Evolutionary conservation across 2,888 invertebrate genomes (phyloP).

Genomic region (Carpatolechia fugitivella): DNA sequence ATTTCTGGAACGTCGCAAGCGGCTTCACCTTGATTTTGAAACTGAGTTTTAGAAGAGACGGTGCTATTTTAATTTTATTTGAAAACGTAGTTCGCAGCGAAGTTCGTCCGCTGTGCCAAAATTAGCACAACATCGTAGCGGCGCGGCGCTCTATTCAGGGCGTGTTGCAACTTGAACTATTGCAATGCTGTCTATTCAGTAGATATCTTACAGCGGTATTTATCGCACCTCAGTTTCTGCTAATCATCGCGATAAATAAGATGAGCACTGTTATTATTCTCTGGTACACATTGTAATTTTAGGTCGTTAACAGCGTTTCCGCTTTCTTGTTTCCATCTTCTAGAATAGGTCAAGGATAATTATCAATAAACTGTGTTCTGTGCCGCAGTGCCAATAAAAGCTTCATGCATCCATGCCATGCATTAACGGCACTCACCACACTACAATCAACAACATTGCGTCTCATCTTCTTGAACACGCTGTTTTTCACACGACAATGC

Average conservation of each 20-base stretch:
- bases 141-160: slow-evolving; percentile 18
- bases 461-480: slow-evolving; percentile 48
- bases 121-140: slow-evolving; percentile 45
- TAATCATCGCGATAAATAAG: too few species aligned
- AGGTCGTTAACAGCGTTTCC: slow-evolving; percentile 3
- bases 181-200: background rate
- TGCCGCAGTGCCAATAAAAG: slow-evolving; percentile 28
- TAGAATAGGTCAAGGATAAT: slow-evolving; percentile 4
- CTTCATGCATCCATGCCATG: slow-evolving; percentile 65
- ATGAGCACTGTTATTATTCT: background rate
- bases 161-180: background rate
- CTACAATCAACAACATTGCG: slow-evolving; percentile 54
- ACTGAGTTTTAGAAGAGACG: slow-evolving; percentile 58
- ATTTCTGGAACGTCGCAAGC: slow-evolving; percentile 68
- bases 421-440: slow-evolving; percentile 76
- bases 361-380: slow-evolving; percentile 7
- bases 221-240: too few species aligned
- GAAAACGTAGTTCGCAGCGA: slow-evolving; percentile 66
- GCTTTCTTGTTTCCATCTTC: background rate
- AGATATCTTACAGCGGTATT: too few species aligned
- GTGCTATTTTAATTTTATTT: slow-evolving; percentile 72
- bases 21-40: slow-evolving; percentile 78
- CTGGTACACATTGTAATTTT: background rate
- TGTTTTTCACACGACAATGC: slow-evolving; percentile 61
- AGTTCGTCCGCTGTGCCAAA: slow-evolving; percentile 67